Percentiles rank a stretch among this genome's conserved stretches.
Conservation (phyloP, 2,113 vertebrate genomes). For the Clarias macrocephalus region DNA sequence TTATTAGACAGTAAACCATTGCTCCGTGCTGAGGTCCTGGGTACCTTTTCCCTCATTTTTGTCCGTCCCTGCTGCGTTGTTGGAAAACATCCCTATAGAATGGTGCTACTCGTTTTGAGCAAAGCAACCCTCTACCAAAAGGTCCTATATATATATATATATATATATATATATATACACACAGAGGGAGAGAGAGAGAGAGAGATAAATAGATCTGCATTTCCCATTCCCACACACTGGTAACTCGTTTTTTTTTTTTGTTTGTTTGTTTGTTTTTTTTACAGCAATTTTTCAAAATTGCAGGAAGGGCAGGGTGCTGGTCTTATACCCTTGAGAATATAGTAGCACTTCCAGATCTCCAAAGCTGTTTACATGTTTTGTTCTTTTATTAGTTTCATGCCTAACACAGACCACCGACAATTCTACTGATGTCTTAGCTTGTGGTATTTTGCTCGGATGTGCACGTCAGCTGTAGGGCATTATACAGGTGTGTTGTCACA, state of each 20-base stretch:
- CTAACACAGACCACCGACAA: neutral
- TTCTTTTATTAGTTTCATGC: neutral
- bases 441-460: neutral
- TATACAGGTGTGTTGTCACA: neutral
- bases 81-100: neutral
- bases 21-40: neutral
- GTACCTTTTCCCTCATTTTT: neutral
- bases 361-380: neutral
- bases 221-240: neutral
- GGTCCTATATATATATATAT: too few species aligned
- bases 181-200: too few species aligned
- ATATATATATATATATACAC: too few species aligned
- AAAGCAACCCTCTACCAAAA: neutral
- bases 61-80: neutral
- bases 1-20: conserved; percentile 18
- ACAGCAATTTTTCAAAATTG: neutral
- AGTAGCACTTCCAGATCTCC: neutral
- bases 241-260: neutral
- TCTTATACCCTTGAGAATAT: neutral
- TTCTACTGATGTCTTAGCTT: neutral
- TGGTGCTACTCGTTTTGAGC: neutral
- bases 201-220: neutral
- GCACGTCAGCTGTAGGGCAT: neutral
- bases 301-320: conserved; percentile 1
- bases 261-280: neutral